Base-by-base conservation (phyloP, 2,113 vertebrate genomes). In the Perca schrenkii region DNA sequence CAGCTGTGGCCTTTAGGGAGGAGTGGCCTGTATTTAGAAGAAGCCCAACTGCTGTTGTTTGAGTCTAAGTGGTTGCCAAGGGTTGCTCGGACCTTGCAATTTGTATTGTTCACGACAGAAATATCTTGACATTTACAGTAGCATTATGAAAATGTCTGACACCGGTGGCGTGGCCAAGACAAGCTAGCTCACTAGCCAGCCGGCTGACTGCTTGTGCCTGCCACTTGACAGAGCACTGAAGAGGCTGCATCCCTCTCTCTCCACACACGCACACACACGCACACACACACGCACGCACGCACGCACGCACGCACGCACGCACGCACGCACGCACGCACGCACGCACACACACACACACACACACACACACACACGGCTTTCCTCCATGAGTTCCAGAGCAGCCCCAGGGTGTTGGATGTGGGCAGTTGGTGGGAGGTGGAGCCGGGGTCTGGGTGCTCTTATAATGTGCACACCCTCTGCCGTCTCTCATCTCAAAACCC, bases 391-490 rank as follows among this genome's bases (percentile, higher is more conserved):
- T 43, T 71, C 74, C 63, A 63, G 80, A 72, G 74, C 47, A 60
- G 64, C 84, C 87, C 74, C 62, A 3, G 80, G 73, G 72, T 80
- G 64, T 70, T 85, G 79, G 77, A 81, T 77, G 74, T 84, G 84
- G 83, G 65, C 87, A 86, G 79, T 63, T 63, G 70, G 67, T 71
- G 74, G 64, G 77, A 54, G 87, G 89, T 80, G 79, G 64, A 65
- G 65, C n/a, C n/a, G 46, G 69, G 72, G 68, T 57, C 80, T 53
- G 76, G 77, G 80, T 70, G 95, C 95, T 43, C 40, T 94, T 95
- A 94, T 95, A 92, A 95, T 94, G 92, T 94, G 92, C 90, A 88
- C 91, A 91, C 94, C 95, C 93, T 92, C 90, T 91, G 88, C 95
- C 92, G 89, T 95, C 94, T 93, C 94, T 94, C 95, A 95, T 94